A percentile compares a stretch with the other conserved stretches of the same genome.
Evolutionary conservation across 2,888 invertebrate species (phyloP).

Genomic region (Drosophila peninsularis): DNA sequence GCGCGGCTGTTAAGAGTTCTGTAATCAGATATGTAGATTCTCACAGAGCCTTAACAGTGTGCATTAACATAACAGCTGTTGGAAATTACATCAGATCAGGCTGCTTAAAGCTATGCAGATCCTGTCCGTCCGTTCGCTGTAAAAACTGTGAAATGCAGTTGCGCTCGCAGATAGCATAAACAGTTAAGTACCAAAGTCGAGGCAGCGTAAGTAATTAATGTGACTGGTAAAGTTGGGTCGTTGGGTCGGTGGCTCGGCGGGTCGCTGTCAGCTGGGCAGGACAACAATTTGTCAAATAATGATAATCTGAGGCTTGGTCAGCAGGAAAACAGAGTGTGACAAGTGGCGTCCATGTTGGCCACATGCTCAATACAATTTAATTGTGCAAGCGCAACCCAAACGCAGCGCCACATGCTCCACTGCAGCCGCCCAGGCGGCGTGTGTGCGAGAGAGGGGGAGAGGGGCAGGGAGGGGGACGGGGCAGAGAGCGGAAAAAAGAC

Average conservation of each 20-base stretch:
- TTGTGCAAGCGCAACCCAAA: slow-evolving; percentile 40
- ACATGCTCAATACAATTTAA: slow-evolving; percentile 65
- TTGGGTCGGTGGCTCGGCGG: background rate
- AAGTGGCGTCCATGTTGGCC: slow-evolving; percentile 45
- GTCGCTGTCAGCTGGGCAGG: slow-evolving; percentile 24
- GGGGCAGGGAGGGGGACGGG: background rate
- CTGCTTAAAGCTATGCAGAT: too few relatives aligned
- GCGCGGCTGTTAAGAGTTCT: too few relatives aligned
- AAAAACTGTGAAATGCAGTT: background rate
- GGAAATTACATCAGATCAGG: too few relatives aligned
- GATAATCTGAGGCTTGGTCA: slow-evolving; percentile 69
- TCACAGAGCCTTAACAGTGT: too few relatives aligned
- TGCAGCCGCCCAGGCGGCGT: background rate
- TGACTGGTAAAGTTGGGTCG: slow-evolving; percentile 8
- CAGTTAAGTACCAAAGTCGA: slow-evolving; percentile 4
- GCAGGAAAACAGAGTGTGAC: slow-evolving; percentile 28
- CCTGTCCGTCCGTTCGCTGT: too few relatives aligned
- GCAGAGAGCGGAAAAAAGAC: slow-evolving; percentile 46
- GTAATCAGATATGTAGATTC: too few relatives aligned
- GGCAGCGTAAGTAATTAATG: slow-evolving; percentile 21
- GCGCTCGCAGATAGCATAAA: background rate
- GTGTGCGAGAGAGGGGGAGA: background rate
- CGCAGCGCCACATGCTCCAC: slow-evolving; percentile 6
- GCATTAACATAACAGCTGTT: too few relatives aligned
- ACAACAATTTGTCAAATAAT: slow-evolving; percentile 76